These are phyloP conservation scores for Liparis tanakae DNA, from an alignment of 2,797 vertebrate genomes.

Conservation along the genomic window DNA sequence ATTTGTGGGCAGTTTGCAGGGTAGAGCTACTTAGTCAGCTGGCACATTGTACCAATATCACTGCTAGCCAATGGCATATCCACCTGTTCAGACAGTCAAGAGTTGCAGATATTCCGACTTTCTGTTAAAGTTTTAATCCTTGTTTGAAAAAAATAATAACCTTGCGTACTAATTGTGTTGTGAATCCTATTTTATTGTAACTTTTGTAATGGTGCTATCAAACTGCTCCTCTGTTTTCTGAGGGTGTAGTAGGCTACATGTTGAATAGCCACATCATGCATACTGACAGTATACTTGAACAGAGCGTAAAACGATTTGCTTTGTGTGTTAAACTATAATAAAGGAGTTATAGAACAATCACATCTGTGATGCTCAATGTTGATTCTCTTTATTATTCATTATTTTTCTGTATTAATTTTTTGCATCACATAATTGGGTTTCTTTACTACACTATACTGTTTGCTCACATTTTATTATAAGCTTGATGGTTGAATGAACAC, in stretches of 20 bases:
- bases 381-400: neutral
- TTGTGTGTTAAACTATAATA: slow-evolving; percentile 76
- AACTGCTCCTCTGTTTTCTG: slow-evolving; percentile 87
- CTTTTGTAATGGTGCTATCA: slow-evolving; percentile 83
- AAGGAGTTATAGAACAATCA: slow-evolving; percentile 72
- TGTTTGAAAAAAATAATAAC: slow-evolving; percentile 27
- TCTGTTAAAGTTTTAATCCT: slow-evolving; percentile 51
- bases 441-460: neutral
- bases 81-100: neutral
- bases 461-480: neutral
- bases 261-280: slow-evolving; percentile 73
- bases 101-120: slow-evolving; percentile 49
- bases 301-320: slow-evolving; percentile 65
- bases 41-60: neutral
- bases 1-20: neutral
- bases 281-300: slow-evolving; percentile 85
- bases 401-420: neutral
- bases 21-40: neutral
- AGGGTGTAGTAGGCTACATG: slow-evolving; percentile 65
- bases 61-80: neutral
- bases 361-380: neutral
- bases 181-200: slow-evolving; percentile 64
- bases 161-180: slow-evolving; percentile 62
- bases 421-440: neutral
- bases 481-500: neutral